Evolutionary conservation across 2,888 invertebrate species (phyloP).

Genomic region (Elysia crispata): DNA sequence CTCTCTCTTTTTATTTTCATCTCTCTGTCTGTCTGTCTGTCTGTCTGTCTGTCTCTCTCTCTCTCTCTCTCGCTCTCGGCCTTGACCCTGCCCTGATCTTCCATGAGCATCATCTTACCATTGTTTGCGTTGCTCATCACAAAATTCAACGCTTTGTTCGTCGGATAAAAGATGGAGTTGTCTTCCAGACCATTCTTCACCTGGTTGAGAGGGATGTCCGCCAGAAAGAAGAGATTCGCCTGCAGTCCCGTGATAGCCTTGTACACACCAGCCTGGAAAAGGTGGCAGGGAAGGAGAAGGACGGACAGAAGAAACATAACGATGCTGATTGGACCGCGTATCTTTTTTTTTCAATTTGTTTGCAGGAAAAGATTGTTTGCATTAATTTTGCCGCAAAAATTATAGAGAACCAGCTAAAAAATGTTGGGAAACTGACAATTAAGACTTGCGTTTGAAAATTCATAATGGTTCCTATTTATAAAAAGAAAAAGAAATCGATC

Average conservation of each 20-base stretch:
- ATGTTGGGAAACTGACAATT: too few relatives aligned
- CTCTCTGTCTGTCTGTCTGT: slow-evolving; percentile 17
- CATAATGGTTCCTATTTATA: too few relatives aligned
- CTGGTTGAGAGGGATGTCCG: slow-evolving; percentile 29
- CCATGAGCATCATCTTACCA: slow-evolving; percentile 26
- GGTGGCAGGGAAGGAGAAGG: not conserved
- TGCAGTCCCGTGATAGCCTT: slow-evolving; percentile 21
- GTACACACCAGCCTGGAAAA: slow-evolving; percentile 41
- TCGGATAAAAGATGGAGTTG: not conserved
- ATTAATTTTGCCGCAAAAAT: too few relatives aligned
- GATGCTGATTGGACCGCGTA: not conserved
- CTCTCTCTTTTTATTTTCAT: not conserved
- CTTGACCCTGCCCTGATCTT: not conserved
- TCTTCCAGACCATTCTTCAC: slow-evolving; percentile 5
- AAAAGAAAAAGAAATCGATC: too few relatives aligned
- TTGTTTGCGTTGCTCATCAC: slow-evolving; percentile 24
- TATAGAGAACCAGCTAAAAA: too few relatives aligned
- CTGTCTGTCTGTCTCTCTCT: slow-evolving; percentile 20
- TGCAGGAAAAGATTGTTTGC: too few relatives aligned
- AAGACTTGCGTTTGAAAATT: not conserved
- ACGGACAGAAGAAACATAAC: too few relatives aligned
- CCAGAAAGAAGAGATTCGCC: slow-evolving; percentile 30
- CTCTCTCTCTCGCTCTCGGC: slow-evolving; percentile 9
- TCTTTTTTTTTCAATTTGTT: not conserved
- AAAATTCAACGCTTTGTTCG: slow-evolving; percentile 36